Conservation (phyloP, 2,888 invertebrate species). For the Lydus trimaculatus region DNA sequence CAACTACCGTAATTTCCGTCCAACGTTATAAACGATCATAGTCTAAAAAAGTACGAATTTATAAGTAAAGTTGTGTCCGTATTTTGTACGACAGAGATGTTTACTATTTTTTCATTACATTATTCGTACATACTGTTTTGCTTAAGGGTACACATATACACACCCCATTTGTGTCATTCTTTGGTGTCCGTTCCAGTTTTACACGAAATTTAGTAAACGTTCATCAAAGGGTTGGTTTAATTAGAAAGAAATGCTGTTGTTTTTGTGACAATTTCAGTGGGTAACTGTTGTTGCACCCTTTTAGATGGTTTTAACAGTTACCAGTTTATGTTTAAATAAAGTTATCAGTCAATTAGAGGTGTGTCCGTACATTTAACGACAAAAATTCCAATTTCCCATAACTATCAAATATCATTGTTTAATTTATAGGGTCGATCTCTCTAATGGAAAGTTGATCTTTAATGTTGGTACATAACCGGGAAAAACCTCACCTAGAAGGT, state of each 20-base stretch:
- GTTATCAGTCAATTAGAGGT: neutral
- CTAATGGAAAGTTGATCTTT: constrained; percentile 7
- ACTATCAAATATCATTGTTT: constrained; percentile 4
- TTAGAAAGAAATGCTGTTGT: too few species aligned
- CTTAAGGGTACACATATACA: too few species aligned
- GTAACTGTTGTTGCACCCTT: neutral
- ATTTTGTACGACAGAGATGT: too few species aligned
- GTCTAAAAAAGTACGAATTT: neutral
- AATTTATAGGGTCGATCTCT: neutral
- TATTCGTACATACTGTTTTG: too few species aligned
- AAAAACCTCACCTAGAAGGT: neutral
- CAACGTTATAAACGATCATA: neutral
- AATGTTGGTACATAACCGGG: neutral
- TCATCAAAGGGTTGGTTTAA: too few species aligned
- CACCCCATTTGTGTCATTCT: too few species aligned
- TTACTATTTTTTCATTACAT: too few species aligned
- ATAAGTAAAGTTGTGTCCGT: neutral
- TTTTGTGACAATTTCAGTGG: too few species aligned
- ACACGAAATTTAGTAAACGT: too few species aligned
- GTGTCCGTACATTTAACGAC: neutral
- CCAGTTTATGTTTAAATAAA: too few species aligned
- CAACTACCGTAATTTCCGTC: neutral
- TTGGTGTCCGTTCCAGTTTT: too few species aligned
- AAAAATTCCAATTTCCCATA: neutral
- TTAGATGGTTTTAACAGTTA: too few species aligned